Base-by-base conservation (phyloP, 1,140 invertebrate species). In the Drosophila repletoides region DNA sequence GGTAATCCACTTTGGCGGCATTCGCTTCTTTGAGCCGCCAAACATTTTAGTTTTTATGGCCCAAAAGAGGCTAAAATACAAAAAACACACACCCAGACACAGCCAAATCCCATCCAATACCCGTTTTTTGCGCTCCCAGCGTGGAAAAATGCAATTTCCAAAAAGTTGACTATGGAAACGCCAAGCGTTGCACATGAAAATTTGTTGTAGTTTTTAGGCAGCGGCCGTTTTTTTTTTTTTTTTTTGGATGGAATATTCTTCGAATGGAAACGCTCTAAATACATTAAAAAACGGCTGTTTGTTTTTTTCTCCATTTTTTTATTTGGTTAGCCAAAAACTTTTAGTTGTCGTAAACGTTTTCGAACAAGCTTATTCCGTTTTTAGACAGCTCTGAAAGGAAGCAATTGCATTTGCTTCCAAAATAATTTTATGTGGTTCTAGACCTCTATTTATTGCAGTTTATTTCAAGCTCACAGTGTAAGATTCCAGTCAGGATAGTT, bases 1-100 rank as follows among this genome's bases (percentile, higher is more conserved):
- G 48, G 58, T 61, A 68, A 68, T 68, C 65, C 65, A 68, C 59
- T 68, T 63, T 68, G 49, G 65, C 24, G 46, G 24, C 58, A 63
- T 55, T 63, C 58, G 58, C 48, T 60, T 63, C 48, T 63, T 67
- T 53, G 56, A 61, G 56, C 64, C 58, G 46, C 48, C 56, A 68
- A 64, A 63, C 65, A 55, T 68, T 68, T 63, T 55, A 63, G 59
- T 59, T 68, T 55, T 48, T 49, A 63, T 52, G 21, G 28, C 41
- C 65, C 40, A 68, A 68, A n/a, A 55, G 58, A 49, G 31, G 26
- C 40, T 31, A 22, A 63, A 53, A 48, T 55, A 63, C 40, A 31
- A 15, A 14, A 51, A 21, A 36, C 7, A 24, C 29, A 46, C 53
- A 26, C 52, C 10, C 34, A 34, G 17, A 12, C 38, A 7, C 38